phyloP scores from a whole-genome alignment of 2,888 invertebrate genomes.

The Pteria penguin region DNA sequence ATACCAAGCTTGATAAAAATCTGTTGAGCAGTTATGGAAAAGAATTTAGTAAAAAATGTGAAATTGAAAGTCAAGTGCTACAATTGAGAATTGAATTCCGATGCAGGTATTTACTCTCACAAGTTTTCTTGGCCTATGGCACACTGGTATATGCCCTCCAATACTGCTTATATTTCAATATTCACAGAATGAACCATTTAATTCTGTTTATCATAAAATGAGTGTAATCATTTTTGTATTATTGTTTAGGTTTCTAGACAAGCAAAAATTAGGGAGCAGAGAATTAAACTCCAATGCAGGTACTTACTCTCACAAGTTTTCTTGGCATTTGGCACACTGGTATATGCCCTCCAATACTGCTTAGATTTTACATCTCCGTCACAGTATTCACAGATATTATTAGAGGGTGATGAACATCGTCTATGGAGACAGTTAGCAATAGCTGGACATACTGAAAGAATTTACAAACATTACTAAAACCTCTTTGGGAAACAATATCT shows the following conservation, averaged over 20 bases:
- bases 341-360: slow-evolving; percentile 28
- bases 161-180: slow-evolving; percentile 16
- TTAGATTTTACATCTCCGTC: slow-evolving; percentile 28
- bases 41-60: no score
- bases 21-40: no score
- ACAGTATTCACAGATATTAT: slow-evolving; percentile 39
- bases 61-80: no score
- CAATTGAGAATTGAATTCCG: no score
- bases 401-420: slow-evolving; percentile 14
- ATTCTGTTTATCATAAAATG: no score
- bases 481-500: no score
- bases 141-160: slow-evolving; percentile 37
- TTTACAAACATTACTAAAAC: no score
- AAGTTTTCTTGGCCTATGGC: slow-evolving; percentile 2
- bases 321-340: background rate
- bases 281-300: no score
- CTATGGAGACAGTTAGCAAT: slow-evolving; percentile 37
- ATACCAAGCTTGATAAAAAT: no score
- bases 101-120: slow-evolving; percentile 6
- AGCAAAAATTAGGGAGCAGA: no score
- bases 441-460: slow-evolving; percentile 33
- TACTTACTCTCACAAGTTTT: slow-evolving; percentile 17
- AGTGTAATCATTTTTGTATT: no score
- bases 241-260: slow-evolving; percentile 23
- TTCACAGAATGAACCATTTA: no score